Conservation (phyloP, 2,113 vertebrate species). For the Centropus unirufus region DNA sequence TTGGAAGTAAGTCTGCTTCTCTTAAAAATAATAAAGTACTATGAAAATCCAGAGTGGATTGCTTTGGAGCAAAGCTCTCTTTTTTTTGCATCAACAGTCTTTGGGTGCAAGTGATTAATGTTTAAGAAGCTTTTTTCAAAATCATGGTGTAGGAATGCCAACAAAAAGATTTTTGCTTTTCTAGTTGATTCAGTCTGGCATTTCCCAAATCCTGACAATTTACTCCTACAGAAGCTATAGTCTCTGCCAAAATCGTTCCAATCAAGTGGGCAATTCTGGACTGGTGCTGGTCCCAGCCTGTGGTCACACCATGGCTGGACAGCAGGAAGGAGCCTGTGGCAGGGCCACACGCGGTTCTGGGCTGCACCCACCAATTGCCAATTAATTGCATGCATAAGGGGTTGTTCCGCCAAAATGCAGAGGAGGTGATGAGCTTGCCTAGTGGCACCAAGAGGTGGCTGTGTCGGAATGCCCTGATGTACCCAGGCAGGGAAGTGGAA, state of each 20-base stretch:
- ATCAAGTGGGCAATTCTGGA: neutral
- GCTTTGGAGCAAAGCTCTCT: neutral
- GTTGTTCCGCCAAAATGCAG: neutral
- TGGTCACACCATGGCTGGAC: neutral
- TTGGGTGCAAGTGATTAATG: neutral
- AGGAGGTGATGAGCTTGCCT: neutral
- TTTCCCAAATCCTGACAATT: slow-evolving; percentile 15
- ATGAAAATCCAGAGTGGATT: neutral
- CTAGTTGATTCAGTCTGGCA: neutral
- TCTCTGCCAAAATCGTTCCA: neutral
- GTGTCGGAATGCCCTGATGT: neutral
- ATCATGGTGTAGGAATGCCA: neutral
- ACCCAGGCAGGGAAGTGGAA: rapidly evolving
- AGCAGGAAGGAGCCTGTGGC: neutral
- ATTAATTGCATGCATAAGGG: rapidly evolving
- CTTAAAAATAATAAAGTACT: neutral
- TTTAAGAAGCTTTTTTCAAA: neutral
- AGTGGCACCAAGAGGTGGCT: neutral
- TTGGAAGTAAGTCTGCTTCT: neutral
- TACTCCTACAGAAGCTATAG: neutral
- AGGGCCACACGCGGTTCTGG: rapidly evolving
- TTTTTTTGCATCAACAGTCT: neutral
- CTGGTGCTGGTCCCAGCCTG: slow-evolving; percentile 24
- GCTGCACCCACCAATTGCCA: rapidly evolving
- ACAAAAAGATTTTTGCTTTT: neutral